Conservation (phyloP, 2,797 vertebrate species). For the Ptychobarbus kaznakovi region DNA sequence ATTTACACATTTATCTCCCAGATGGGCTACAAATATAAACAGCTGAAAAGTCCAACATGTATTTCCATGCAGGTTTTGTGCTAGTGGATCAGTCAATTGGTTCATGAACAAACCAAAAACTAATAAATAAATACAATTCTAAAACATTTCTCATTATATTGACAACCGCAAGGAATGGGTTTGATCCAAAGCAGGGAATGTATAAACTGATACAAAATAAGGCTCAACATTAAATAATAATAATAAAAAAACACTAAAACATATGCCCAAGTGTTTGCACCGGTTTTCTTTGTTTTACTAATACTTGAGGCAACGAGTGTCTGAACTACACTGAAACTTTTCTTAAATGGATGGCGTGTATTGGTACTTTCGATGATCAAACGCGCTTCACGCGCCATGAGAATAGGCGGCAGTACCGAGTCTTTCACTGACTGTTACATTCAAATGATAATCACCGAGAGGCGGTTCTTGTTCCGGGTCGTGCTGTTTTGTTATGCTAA, state of each 20-base stretch:
- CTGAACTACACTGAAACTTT: not conserved
- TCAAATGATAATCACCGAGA: conserved; percentile 28
- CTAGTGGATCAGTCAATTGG: no score
- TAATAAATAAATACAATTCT: no score
- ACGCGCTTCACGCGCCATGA: not conserved
- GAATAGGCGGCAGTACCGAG: conserved; percentile 41
- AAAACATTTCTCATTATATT: no score
- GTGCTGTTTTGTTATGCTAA: conserved; percentile 6
- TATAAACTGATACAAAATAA: no score
- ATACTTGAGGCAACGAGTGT: not conserved
- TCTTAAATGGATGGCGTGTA: not conserved
- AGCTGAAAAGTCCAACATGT: not conserved
- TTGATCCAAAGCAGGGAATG: no score
- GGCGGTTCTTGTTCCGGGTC: conserved; percentile 43
- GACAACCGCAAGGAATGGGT: no score
- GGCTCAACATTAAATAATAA: not conserved
- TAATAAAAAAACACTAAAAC: no score
- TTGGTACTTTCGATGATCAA: not conserved
- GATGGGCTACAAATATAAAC: not conserved
- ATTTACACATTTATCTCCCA: not conserved
- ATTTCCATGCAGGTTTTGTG: no score
- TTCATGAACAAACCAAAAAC: no score
- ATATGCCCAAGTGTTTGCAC: not conserved
- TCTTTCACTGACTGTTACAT: not conserved
- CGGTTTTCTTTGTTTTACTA: no score